Base-by-base conservation (phyloP, 2,888 invertebrate species). In the Eucriotettix oculatus region DNA sequence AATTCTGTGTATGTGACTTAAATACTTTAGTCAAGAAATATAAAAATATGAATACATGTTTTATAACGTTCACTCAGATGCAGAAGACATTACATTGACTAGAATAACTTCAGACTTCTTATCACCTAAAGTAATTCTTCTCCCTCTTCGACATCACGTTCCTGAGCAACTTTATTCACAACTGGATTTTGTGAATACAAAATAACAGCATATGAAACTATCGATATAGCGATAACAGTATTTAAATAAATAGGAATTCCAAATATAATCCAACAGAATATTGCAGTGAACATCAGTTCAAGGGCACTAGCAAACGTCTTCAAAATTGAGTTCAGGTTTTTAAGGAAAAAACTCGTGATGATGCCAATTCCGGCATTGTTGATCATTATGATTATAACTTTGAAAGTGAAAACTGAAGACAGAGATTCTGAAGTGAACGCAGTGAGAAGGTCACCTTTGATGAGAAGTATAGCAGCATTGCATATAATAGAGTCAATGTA, bases 261-360 rank as follows among this genome's bases (percentile, higher is more conserved):
- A 72, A 96, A 94, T 57, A 95, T 74, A 57, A 91, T 71, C 78
- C 88, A 91, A 68, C 92, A 90, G 0, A 94, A 78, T 14, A 95
- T 76, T 0, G 95, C 95, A 0, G 95, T 95, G 68, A 96, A 87
- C 59, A 94, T 78, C 43, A 96, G 74, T 71, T 96, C 96, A 67
- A 96, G 76, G 14, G 94, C 95, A 75, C 93, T 91, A 1, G 96
- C 96, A 74, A 95, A 96, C 0, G 93, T 94, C 76, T 97, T 96
- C 59, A 96, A 76, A 69, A 97, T 95, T 0, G 95, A 95, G 73
- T 96, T 96, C 68, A 96, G 79, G 68, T 87, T 90, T 72, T 91
- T 90, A 40, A 97, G 76, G 71, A 96, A 96, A 72, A 96, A 89
- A 73, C 92, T 92, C 0, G 95, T 95, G 0, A 92, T 88, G 67